Base-by-base conservation (phyloP, 1,140 invertebrate species). In the Musca domestica region DNA sequence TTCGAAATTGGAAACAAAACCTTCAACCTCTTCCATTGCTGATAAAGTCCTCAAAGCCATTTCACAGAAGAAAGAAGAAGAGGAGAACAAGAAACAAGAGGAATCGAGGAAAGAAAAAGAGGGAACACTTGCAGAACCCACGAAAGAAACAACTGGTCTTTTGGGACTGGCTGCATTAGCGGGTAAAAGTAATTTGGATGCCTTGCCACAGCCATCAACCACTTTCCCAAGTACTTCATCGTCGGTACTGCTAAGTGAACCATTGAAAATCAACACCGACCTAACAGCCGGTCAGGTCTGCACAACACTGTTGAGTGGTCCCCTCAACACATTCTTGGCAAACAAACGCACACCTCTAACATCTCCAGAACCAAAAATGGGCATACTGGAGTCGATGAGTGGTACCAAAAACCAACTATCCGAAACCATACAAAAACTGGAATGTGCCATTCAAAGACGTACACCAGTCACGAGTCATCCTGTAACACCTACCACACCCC, bases 361-460 rank as follows among this genome's bases (percentile, higher is more conserved):
- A 2, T 79, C 75, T 20, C 76, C 80, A 0, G 80, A 81, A 17
- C 76, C 74, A 14, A 81, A 81, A 51, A 72, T 72, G 12, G 69
- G 78, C 52, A 73, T 81, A 22, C 54, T 81, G 6, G 80, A 81
- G 34, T 74, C 78, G 7, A 70, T 81, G 1, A 83, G 83, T n/a
- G 85, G 85, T 34, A 87, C 84, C 68, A 87, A 86, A 68, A 87
- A 85, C 70, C 86, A 87, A 6, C 75, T 87, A 1, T 86, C 84
- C 67, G 86, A 87, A 68, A 87, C 86, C 0, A 87, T 87, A 71
- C 86, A 86, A 72, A 87, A 87, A 72, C 71, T 87, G 23, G 80
- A 82, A 70, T 80, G 77, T 47, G 80, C 78, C 49, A 81, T 82
- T 51, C 76, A 80, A 64, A 70, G 76, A 2, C 76, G 78, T 67